Conservation (phyloP, 2,797 vertebrate species). For the Cynopterus sphinx region DNA sequence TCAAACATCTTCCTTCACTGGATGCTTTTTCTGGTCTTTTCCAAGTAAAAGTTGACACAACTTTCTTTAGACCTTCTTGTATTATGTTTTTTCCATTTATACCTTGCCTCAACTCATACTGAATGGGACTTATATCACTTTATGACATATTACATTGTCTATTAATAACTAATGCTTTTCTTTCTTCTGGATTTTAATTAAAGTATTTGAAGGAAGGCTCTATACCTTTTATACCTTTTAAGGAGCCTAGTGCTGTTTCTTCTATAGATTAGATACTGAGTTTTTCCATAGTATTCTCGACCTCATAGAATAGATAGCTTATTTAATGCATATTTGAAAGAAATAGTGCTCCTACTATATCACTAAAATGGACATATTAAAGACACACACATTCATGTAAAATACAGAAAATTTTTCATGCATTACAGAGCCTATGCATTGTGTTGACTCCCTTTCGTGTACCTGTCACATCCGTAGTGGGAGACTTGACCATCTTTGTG, state of each 20-base stretch:
- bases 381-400: not conserved
- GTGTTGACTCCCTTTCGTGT: not conserved
- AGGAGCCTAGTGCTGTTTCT: not conserved
- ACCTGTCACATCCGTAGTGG: not conserved
- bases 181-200: conserved; percentile 20
- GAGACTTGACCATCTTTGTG: not conserved
- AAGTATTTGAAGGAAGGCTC: not conserved
- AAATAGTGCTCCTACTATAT: not conserved
- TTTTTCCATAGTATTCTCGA: not conserved
- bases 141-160: not conserved
- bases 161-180: not conserved
- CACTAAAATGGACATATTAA: not conserved
- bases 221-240: not conserved
- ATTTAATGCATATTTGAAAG: not conserved
- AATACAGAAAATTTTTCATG: not conserved
- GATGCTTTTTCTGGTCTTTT: not conserved
- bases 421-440: not conserved
- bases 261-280: not conserved
- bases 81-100: not conserved
- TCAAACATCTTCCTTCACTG: not conserved
- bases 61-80: not conserved
- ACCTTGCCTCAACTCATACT: not conserved
- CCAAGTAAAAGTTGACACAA: not conserved
- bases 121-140: not conserved
- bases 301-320: not conserved